A percentile compares a stretch with the other conserved stretches of the same genome.
These are phyloP conservation scores for Drosophila arizonae DNA, from an alignment of 1,140 invertebrate species.

Conservation along the genomic window DNA sequence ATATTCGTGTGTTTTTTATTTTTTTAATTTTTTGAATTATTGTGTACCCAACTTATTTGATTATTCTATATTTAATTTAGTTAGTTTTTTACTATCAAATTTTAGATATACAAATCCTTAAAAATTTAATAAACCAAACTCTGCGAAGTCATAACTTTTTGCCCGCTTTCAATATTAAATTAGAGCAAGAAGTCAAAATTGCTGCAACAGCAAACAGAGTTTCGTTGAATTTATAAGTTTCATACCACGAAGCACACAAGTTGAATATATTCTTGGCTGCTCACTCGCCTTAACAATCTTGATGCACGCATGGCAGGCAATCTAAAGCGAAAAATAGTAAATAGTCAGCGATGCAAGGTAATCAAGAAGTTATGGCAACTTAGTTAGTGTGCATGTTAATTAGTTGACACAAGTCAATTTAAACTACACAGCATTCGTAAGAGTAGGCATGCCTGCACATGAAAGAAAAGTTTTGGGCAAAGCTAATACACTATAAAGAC, in stretches of 20 bases:
- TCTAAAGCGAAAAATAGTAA: background rate
- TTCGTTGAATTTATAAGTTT: background rate
- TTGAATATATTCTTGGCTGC: conserved; percentile 3
- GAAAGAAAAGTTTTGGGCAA: background rate
- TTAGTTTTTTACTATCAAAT: background rate
- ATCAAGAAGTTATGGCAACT: conserved; percentile 7
- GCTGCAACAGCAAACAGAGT: background rate
- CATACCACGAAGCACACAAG: background rate
- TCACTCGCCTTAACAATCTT: background rate
- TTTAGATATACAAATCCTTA: background rate
- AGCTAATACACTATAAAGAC: no score
- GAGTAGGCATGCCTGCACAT: background rate
- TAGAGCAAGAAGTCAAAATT: background rate
- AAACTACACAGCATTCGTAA: background rate
- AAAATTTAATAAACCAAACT: background rate
- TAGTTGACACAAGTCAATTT: conserved; percentile 11
- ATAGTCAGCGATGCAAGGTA: background rate
- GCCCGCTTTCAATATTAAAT: background rate
- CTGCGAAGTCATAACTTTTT: background rate
- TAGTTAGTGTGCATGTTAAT: conserved; percentile 12
- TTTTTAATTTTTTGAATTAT: background rate
- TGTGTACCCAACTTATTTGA: no score
- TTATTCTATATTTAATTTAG: background rate
- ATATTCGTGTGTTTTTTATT: background rate
- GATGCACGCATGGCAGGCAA: background rate